Conservation (phyloP, 1,140 invertebrate genomes). For the Brachionus koreanus region DNA sequence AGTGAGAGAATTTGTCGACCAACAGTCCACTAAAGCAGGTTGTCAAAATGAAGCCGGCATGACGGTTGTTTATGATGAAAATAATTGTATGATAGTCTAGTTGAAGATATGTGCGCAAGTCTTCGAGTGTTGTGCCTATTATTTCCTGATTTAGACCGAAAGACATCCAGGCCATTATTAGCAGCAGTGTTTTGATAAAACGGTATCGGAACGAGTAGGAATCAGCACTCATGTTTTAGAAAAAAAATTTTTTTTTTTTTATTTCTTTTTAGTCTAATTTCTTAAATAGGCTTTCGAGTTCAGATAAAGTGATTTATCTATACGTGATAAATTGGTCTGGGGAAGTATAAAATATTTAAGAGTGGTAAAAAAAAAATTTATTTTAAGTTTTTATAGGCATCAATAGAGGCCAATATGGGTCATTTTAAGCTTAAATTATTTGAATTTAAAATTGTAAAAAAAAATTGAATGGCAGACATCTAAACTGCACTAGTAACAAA, state of each 20-base stretch:
- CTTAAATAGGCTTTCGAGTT: neutral
- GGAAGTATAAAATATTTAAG: neutral
- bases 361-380: neutral
- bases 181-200: neutral
- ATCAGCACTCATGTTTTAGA: neutral
- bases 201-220: neutral
- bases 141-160: constrained; percentile 40
- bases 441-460: no score
- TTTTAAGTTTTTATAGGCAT: no score
- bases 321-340: neutral
- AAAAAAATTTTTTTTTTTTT: neutral
- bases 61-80: neutral
- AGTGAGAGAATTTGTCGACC: neutral
- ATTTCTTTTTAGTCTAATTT: neutral
- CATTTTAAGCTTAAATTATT: neutral
- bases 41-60: neutral
- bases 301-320: neutral
- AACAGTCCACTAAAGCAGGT: neutral
- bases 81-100: neutral
- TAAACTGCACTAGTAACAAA: no score
- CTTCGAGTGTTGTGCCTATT: constrained; percentile 17
- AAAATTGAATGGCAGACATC: no score
- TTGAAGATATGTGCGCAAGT: neutral
- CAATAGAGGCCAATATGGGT: neutral
- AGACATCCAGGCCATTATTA: neutral